Base-by-base conservation (phyloP, 2,113 vertebrate species). In the Pterocles orientalis region DNA sequence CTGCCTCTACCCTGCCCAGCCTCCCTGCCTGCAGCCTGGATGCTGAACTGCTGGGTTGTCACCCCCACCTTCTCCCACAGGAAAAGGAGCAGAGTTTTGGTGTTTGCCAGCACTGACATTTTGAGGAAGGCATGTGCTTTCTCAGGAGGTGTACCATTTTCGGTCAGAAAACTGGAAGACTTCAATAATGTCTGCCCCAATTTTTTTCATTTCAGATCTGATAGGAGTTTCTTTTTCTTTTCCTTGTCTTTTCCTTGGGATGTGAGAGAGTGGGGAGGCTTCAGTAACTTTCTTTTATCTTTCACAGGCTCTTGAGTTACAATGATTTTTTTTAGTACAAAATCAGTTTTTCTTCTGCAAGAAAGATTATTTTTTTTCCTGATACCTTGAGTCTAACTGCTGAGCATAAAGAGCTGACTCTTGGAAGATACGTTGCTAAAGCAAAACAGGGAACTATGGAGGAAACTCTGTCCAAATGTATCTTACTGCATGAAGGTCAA, bases 61-160 rank as follows among this genome's bases (percentile, higher is more conserved):
- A 73, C 2, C 21, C 28, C 10, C 12, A 64, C 34, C 65, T 29
- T 20, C 58, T 69, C 53, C 81, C 1, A 0, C 0, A 1, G 66
- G 88, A 86, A 51, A 82, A 25, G 48, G 39, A 70, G 18, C 1
- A 0, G 10, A 12, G 7, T 43, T 86, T 60, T 1, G 5, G 33
- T 14, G 2, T 53, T 68, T 60, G 24, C 17, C 3, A 1, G 41
- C 31, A 24, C 18, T 12, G 26, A 26, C 6, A 12, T 88, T 83
- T 77, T 43, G 47, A 66, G 61, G 51, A 88, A 66, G 92, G 25
- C 19, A 33, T 1, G 1, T 80, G 19, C 5, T 84, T 88, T 81
- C 29, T 54, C 41, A 57, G n/a, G 7, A 70, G 10, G 10, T 33
- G 29, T 47, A 53, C 36, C 60, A 14, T 4, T 83, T 80, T 93